phyloP scores from a whole-genome alignment of 2,888 invertebrate genomes.

The Oscheius onirici region DNA sequence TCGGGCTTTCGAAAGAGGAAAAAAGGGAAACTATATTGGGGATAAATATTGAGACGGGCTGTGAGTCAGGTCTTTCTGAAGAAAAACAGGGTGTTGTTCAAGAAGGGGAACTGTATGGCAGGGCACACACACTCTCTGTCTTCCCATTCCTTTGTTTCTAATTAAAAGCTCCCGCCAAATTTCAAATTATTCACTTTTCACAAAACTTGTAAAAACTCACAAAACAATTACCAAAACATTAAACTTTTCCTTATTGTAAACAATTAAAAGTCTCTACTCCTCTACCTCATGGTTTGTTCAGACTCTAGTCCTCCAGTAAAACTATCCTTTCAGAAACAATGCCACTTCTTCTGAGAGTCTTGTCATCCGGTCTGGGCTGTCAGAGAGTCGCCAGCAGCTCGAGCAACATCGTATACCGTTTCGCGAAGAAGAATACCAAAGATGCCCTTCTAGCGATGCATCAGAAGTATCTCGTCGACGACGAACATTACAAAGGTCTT shows the following conservation, averaged over 20 bases:
- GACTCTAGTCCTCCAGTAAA: not conserved
- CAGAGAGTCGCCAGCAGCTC: not conserved
- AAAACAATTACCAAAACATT: no score
- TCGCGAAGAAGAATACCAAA: not conserved
- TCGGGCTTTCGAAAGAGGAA: not conserved
- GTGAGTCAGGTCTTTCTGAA: not conserved
- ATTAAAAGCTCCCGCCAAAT: no score
- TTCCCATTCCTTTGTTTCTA: no score
- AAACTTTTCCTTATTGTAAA: no score
- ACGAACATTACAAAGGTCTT: conserved; percentile 12
- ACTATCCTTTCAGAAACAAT: not conserved
- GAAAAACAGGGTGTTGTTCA: not conserved
- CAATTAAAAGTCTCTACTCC: no score
- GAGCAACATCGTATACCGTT: conserved; percentile 10
- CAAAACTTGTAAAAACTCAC: no score
- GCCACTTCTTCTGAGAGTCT: not conserved
- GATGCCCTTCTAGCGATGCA: not conserved
- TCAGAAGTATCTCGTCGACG: conserved; percentile 6
- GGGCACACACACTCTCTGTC: no score
- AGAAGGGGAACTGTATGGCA: no score
- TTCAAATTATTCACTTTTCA: no score
- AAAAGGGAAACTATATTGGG: not conserved
- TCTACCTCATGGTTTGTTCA: no score
- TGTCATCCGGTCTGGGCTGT: not conserved
- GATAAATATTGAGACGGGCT: not conserved